phyloP scores from a whole-genome alignment of 1,140 invertebrate genomes.

The Drosophila mauritiana region DNA sequence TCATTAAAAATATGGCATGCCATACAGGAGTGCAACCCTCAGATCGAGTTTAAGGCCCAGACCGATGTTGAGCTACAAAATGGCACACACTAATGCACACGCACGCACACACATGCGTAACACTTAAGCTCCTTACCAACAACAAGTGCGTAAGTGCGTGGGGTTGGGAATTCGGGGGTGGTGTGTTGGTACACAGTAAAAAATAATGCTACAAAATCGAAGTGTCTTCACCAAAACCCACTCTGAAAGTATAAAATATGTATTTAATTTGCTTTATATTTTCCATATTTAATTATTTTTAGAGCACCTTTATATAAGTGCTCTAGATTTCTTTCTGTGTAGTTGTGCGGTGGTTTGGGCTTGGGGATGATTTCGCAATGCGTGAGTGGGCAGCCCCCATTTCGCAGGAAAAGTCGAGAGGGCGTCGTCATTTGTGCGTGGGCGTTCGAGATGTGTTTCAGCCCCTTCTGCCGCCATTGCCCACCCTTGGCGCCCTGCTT shows the following conservation, averaged over 20 bases:
- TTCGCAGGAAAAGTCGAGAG: conserved; percentile 34
- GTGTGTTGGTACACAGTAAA: background rate
- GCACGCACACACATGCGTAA: conserved; percentile 59
- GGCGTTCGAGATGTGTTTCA: conserved; percentile 54
- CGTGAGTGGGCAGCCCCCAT: conserved; percentile 53
- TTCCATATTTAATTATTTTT: no score
- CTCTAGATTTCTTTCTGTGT: background rate
- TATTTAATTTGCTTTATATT: background rate
- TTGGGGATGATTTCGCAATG: conserved; percentile 17
- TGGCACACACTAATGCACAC: conserved; percentile 45
- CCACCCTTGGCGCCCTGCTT: conserved; percentile 4
- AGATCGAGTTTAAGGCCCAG: conserved; percentile 20
- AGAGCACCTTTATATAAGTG: no score
- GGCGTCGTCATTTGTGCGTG: conserved; percentile 64
- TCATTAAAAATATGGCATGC: conserved; percentile 79
- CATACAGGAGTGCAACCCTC: conserved; percentile 41
- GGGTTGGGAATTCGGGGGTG: conserved; percentile 8
- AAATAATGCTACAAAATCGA: background rate
- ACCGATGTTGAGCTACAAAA: conserved; percentile 53
- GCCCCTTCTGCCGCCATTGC: conserved; percentile 16
- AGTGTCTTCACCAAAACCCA: background rate
- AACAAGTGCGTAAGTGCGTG: conserved; percentile 56
- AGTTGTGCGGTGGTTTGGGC: background rate
- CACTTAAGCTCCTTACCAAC: conserved; percentile 59
- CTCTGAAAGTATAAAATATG: no score